Base-by-base conservation (phyloP, 30 jellyfish, hydroid and myxozoan genomes). In the Chrysaora quinquecirrha region DNA sequence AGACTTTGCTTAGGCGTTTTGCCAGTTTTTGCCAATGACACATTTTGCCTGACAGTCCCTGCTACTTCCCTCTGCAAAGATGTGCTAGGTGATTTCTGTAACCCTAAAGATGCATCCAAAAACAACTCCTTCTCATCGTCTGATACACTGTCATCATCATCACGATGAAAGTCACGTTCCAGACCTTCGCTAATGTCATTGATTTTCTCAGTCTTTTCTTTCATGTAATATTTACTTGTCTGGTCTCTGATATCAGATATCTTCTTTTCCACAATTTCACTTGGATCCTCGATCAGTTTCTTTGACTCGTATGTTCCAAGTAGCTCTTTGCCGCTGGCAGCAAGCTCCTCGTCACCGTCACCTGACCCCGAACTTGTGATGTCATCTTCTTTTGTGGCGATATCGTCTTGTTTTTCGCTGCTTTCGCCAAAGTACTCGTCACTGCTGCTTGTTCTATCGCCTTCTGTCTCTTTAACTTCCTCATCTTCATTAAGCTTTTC, bases 371-470 rank as follows among this genome's bases (percentile, higher is more conserved):
- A 10, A 10, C 27, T 4, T 9, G 78, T 12, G 78, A 22, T 12
- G 52, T 18, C 14, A 12, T 58, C 78, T 66, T 66, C 52, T 25
- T 3, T 66, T 24, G n/a, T 32, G 1, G 35, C 22, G 2, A 28
- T 25, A 54, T 1, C 64, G 48, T 75, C 76, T 31, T 24, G 48
- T 56, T 75, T 52, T 30, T 34, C 87, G 35, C 22, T n/a, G n/a
- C n/a, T n/a, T n/a, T n/a, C n/a, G n/a, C n/a, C n/a, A n/a, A n/a
- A n/a, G n/a, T n/a, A n/a, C n/a, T n/a, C n/a, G n/a, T n/a, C n/a
- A n/a, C n/a, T n/a, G n/a, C n/a, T n/a, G n/a, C n/a, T n/a, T n/a
- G n/a, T n/a, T n/a, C n/a, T n/a, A 52, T 52, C 68, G 68, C 68
- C 68, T 52, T 12, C 68, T 10, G 7, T 52, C 4, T 52, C 76